Evolutionary conservation across 1,140 invertebrate genomes (phyloP).

Genomic region (Lepeophtheirus salmonis): DNA sequence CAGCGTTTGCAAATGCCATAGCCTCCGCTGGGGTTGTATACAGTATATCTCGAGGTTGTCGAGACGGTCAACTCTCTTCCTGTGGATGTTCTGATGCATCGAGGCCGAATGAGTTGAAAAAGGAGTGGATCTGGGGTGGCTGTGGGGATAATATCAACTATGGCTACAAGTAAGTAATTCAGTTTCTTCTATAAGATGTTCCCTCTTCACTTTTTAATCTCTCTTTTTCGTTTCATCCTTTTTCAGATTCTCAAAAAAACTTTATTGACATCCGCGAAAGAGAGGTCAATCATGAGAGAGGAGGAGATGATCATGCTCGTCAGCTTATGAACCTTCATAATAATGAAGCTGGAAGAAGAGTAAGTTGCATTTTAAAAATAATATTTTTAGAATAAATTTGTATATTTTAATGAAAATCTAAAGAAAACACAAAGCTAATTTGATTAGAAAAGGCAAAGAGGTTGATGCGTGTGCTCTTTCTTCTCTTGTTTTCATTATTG

Average conservation of each 20-base stretch:
- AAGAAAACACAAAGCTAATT: too few species aligned
- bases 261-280: constrained; percentile 76
- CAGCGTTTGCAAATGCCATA: constrained; percentile 73
- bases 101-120: constrained; percentile 54
- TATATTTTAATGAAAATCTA: too few species aligned
- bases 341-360: too few species aligned
- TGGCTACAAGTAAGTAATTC: constrained; percentile 59
- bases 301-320: constrained; percentile 50
- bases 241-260: constrained; percentile 59
- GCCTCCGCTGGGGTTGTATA: constrained; percentile 71
- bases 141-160: constrained; percentile 89
- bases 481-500: too few species aligned
- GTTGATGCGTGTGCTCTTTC: too few species aligned
- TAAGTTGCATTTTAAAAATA: too few species aligned
- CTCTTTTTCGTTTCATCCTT: not conserved
- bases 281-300: constrained; percentile 41
- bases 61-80: constrained; percentile 63
- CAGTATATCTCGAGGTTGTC: constrained; percentile 60
- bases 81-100: constrained; percentile 65
- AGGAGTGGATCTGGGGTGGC: constrained; percentile 90
- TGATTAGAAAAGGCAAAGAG: too few species aligned
- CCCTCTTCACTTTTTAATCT: not conserved
- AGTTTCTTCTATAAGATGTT: not conserved
- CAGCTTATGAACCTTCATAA: constrained; percentile 84
- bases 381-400: too few species aligned